A percentile compares a stretch with the other conserved stretches of the same genome.
Conservation (phyloP, 1,140 invertebrate genomes). For the Drosophila orena region DNA sequence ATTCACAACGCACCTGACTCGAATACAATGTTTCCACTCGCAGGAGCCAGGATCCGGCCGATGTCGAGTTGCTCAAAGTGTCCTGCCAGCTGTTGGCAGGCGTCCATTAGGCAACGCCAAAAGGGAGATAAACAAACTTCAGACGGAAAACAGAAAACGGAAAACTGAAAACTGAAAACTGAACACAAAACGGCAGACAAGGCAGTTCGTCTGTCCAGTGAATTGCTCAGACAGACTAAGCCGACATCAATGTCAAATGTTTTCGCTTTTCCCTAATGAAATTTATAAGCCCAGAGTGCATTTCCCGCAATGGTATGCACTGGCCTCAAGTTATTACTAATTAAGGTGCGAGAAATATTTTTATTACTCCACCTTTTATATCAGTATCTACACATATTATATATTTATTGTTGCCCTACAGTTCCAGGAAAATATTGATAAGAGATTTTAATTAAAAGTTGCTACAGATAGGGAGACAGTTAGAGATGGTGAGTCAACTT, state of each 20-base stretch:
- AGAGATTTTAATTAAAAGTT: too few species aligned
- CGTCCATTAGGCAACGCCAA: constrained; percentile 56
- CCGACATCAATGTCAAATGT: constrained; percentile 42
- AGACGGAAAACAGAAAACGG: background rate
- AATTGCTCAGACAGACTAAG: constrained; percentile 37
- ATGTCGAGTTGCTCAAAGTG: constrained; percentile 55
- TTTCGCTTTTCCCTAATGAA: constrained; percentile 49
- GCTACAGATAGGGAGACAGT: background rate
- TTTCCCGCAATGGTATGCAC: background rate
- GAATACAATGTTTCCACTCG: constrained; percentile 62
- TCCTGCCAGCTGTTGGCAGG: constrained; percentile 69
- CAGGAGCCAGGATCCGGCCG: constrained; percentile 6
- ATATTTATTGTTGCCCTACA: too few species aligned
- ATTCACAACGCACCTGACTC: constrained; percentile 82
- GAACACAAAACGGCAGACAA: background rate
- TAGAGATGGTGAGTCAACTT: background rate
- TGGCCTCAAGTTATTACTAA: constrained; percentile 33
- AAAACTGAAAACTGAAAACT: too few species aligned
- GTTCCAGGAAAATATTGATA: too few species aligned
- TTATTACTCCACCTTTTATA: constrained; percentile 10
- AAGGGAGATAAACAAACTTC: constrained; percentile 27
- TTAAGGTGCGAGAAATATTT: constrained; percentile 31
- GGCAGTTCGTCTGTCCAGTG: constrained; percentile 12
- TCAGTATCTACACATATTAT: background rate
- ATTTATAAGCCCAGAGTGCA: constrained; percentile 29